These are phyloP conservation scores for Steinernema feltiae DNA, from an alignment of 1,140 invertebrate species.

Conservation along the genomic window DNA sequence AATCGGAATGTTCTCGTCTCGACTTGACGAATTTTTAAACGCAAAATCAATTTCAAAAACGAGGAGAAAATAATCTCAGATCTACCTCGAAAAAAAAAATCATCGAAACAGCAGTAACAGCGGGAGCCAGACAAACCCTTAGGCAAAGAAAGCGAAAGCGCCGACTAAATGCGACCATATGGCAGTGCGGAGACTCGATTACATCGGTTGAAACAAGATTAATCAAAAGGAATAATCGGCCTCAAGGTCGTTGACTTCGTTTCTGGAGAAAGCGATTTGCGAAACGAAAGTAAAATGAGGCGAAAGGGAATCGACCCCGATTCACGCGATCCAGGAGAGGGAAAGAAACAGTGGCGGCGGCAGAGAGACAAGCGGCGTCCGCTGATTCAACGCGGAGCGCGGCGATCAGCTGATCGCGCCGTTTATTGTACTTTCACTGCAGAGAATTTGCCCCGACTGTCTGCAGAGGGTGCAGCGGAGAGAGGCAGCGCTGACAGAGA, in stretches of 20 bases:
- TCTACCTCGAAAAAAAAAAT: too few species aligned
- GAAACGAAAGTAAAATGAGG: constrained; percentile 7
- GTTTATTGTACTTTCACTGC: constrained; percentile 1
- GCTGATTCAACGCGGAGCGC: too few species aligned
- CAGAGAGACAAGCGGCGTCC: too few species aligned
- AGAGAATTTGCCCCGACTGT: not conserved
- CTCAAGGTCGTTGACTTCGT: not conserved
- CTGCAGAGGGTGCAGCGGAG: not conserved
- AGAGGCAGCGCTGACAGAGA: too few species aligned
- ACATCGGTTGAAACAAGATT: not conserved
- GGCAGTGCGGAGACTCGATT: not conserved
- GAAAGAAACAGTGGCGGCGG: not conserved
- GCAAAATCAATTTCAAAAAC: too few species aligned
- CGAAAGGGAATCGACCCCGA: not conserved
- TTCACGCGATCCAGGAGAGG: not conserved
- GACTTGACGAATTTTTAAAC: too few species aligned
- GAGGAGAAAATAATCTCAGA: too few species aligned
- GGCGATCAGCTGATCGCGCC: constrained; percentile 6
- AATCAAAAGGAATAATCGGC: constrained; percentile 12
- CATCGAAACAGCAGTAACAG: too few species aligned
- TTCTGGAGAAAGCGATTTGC: not conserved
- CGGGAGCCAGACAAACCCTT: too few species aligned
- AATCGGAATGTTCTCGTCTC: too few species aligned
- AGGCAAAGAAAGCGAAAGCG: not conserved
- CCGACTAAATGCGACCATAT: constrained; percentile 2